A percentile compares a stretch with the other conserved stretches of the same genome.
phyloP scores from a whole-genome alignment of 1,140 invertebrate species.

The Zelostemma sp. region DNA sequence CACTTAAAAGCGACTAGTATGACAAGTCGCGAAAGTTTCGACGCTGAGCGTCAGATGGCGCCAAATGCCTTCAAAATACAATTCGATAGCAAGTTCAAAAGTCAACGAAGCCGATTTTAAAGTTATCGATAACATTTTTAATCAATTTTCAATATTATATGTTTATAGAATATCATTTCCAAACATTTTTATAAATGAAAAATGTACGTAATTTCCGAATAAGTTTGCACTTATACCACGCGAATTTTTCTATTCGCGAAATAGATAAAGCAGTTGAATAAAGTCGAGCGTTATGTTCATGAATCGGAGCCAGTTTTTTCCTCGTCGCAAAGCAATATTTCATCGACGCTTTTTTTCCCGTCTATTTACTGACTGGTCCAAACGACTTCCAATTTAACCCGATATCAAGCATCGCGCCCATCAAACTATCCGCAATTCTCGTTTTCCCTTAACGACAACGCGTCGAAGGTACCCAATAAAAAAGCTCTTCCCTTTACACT shows the following conservation, averaged over 20 bases:
- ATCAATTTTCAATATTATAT: too few relatives aligned
- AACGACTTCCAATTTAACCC: slow-evolving; percentile 45
- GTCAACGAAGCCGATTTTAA: too few relatives aligned
- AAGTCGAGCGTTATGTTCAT: slow-evolving; percentile 1
- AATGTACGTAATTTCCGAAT: too few relatives aligned
- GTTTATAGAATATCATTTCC: too few relatives aligned
- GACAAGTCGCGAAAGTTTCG: too few relatives aligned
- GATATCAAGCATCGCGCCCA: slow-evolving; percentile 37
- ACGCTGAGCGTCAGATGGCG: too few relatives aligned
- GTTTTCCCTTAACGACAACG: slow-evolving; percentile 40
- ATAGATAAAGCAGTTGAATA: background rate
- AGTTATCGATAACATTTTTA: too few relatives aligned
- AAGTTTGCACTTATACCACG: slow-evolving; percentile 6
- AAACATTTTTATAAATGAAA: too few relatives aligned
- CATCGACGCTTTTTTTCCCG: slow-evolving; percentile 34
- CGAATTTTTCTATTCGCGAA: background rate
- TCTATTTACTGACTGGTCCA: slow-evolving; percentile 38
- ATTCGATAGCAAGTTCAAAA: too few relatives aligned
- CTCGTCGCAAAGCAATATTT: too few relatives aligned
- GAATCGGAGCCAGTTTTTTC: background rate
- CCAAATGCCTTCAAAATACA: too few relatives aligned
- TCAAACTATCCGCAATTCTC: slow-evolving; percentile 40
- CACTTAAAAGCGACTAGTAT: too few relatives aligned
- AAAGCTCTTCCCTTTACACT: slow-evolving; percentile 20
- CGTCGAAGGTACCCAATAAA: slow-evolving; percentile 36